Evolutionary conservation across 2,797 vertebrate genomes (phyloP), one percentile per base, ranked within the genome.

Genomic region (Hemibagrus guttatus): DNA sequence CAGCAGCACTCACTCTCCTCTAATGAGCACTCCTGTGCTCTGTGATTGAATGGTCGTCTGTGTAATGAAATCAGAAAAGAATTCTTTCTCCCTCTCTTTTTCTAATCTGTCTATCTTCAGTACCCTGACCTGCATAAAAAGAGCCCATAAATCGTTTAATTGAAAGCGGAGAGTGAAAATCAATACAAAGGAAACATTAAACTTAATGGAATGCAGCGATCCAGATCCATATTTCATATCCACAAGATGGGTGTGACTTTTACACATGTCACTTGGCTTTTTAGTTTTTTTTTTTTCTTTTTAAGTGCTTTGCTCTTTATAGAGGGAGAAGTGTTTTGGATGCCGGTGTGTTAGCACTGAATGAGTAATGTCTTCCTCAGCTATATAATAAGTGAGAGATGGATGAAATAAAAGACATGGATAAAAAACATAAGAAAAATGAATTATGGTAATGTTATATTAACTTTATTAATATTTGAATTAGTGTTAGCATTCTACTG

Each of bases 51-150:
- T 89, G 90, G 88, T 88, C 85, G 68, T 88, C 87, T 74, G 83
- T 83, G 66, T 89, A 89, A 91, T 91, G 81, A 86, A 89, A 90
- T 91, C 86, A 88, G 81, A 91, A 90, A 89, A 83, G 81, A 52
- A 89, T 87, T 85, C 88, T 84, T 88, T 91, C 89, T 84, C 80
- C 81, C 74, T 66, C 86, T 90, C 87, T 78, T 75, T 89, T 86
- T 90, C 84, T 89, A 88, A 84, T 89, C 87, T 84, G 84, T 86
- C 88, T 84, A 66, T 90, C 85, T 85, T 87, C 86, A 63, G 83
- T 89, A 86, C 54, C 89, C 78, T 89, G 90, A 88, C 84, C 87
- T 88, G 90, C 87, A 92, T 92, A 90, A 89, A 91, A 90, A 91
- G 81, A 87, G 85, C 82, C 49, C 39, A 87, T 90, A 89, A 91